Evolutionary conservation across 2,888 invertebrate species (phyloP), one percentile per base, ranked within the genome.

Genomic region (Colostygia pectinataria): DNA sequence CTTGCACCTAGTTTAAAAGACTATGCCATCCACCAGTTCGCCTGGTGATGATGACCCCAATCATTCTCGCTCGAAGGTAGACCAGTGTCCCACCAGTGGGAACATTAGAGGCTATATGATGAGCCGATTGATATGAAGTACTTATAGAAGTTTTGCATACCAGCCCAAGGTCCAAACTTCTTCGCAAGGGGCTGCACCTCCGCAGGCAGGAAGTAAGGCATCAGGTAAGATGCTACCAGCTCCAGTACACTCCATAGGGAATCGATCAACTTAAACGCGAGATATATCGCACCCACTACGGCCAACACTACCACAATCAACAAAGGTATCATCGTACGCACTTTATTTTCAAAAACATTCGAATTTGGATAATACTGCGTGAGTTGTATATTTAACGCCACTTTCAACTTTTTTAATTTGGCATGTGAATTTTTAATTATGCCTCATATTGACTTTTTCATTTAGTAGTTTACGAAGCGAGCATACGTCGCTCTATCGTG

Each of bases 111-210:
- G n/a, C n/a, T n/a, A n/a, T n/a, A n/a, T n/a, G n/a, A n/a, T n/a
- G n/a, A n/a, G n/a, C n/a, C n/a, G n/a, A n/a, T n/a, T n/a, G n/a
- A n/a, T n/a, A n/a, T n/a, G n/a, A n/a, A 15, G 15, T 3, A 15
- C 15, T 15, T 3, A 15, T 15, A 15, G 4, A 3, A 15, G 2
- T 15, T 15, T 15, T 4, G 6, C 20, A 10, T 78, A 97, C 97
- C 95, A 74, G 97, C 97, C 97, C 97, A 97, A 53, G 93, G 90
- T 66, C 97, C 97, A 77, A 93, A 97, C 74, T 92, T 93, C 70
- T 93, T 92, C 25, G 86, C 71, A 44, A 95, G 76, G 8, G 91
- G 83, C 61, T 91, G 86, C 57, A 92, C 93, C 68, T 93, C 91
- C 42, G 92, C 74, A 0, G 93, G 92, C 57, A 93, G 84, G 68